Evolutionary conservation across 2,888 invertebrate species (phyloP), one percentile per base, ranked within the genome.

Genomic region (Metalampra italica): DNA sequence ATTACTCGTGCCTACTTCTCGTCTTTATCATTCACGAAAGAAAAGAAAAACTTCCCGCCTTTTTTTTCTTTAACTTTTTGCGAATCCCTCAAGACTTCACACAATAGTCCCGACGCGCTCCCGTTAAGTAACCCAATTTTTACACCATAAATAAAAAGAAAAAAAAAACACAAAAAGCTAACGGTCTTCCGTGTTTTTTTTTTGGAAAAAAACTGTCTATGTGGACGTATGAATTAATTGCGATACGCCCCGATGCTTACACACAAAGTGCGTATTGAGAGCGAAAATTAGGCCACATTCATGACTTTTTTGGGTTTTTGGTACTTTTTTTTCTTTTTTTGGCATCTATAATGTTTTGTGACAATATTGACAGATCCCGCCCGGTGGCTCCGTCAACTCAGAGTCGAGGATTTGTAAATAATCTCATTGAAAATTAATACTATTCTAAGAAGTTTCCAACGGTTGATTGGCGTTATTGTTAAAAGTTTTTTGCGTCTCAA

Each of bases 41-140:
- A 60, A 57, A 55, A 40, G 46, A 44, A 62, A 57, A 69, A 59
- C 60, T 58, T 58, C 43, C 32, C 37, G 42, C 53, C 64, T 72
- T 66, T 67, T 72, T 68, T 66, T 56, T 52, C 46, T 59, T 61
- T 59, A 62, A 56, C 13, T 52, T 54, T 61, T 62, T 55, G 53
- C 60, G 54, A 47, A 54, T 67, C 76, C 75, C 74, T 65, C 61
- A 74, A 73, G 61, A 67, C 59, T 59, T 39, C 52, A 62, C 68
- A 85, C 85, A 89, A 88, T 79, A 60, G 78, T 46, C 58, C 62
- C 62, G 53, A 52, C 59, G 83, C 59, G 84, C 84, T 85, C 78
- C 86, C 87, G 86, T 79, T 88, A 88, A 89, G 89, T 88, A 87
- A 88, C 88, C 89, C 85, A 89, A 89, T 89, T 88, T 86, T 86